Base-by-base conservation (phyloP, 1,140 invertebrate genomes). In the Nymphalis io region DNA sequence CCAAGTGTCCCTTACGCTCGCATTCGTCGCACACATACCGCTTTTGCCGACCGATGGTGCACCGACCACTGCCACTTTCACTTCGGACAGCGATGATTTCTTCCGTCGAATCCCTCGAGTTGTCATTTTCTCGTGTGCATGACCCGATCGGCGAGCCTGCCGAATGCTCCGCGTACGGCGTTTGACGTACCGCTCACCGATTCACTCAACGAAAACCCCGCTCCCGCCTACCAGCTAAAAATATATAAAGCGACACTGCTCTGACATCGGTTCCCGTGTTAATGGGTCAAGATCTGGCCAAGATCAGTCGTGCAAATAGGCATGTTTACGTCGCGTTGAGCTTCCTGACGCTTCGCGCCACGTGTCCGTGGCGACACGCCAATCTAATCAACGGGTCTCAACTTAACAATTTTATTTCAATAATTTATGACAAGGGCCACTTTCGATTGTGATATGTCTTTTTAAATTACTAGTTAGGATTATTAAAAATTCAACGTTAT, bases 31-130 rank as follows among this genome's bases (percentile, higher is more conserved):
- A 65, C 73, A 93, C 94, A 93, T 93, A 97, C 97, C 97, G 83
- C 95, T 97, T 93, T 98, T 98, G 51, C 97, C 97, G 64, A 97
- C 97, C 65, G 95, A 95, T 6, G 96, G 96, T 46, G 96, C 95
- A 63, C 97, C 97, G 70, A 98, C 92, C 62, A 98, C 96, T 18
- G 96, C 96, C 57, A 98, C 95, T 92, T 97, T 97, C 63, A 98
- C 95, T 93, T 98, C 97, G 67, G 96, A 95, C 21, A 98, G 91
- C 61, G 96, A 96, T 16, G 96, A 97, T 90, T 98, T 98, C 92
- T 98, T 98, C 73, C 96, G 93, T 72, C 96, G 93, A 68, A 97
- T 96, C 33, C 95, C 95, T 75, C 95, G 93, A 67, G 93, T 92
- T 72, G 94, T 93, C 94, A 95, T 95, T 76, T 84, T 86, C 68